Conservation (phyloP, 2,888 invertebrate genomes). For the Euzophera pinguis region DNA sequence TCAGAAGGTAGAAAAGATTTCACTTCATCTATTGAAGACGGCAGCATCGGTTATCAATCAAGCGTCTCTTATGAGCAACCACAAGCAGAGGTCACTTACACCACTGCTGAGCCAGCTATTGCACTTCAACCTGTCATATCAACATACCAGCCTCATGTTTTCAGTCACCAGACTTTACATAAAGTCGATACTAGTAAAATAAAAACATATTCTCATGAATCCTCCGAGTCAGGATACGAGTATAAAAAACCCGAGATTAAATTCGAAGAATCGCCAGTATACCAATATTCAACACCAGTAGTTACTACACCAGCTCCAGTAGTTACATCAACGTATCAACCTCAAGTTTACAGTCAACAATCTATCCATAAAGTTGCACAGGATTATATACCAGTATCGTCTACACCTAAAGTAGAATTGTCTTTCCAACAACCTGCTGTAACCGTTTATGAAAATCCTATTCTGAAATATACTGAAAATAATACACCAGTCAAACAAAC, state of each 20-base stretch:
- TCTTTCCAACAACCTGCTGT: constrained; percentile 44
- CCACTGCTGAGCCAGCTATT: constrained; percentile 37
- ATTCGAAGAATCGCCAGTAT: constrained; percentile 51
- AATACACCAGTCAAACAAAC: constrained; percentile 53
- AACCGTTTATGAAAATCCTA: constrained; percentile 55
- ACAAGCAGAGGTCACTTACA: constrained; percentile 33
- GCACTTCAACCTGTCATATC: constrained; percentile 36
- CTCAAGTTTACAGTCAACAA: constrained; percentile 58
- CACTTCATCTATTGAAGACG: constrained; percentile 33
- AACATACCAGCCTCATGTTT: constrained; percentile 49
- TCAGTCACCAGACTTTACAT: constrained; percentile 54
- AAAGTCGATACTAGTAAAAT: constrained; percentile 48
- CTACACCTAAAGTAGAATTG: constrained; percentile 46
- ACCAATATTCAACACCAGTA: constrained; percentile 43
- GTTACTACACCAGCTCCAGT: constrained; percentile 32
- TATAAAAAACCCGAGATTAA: constrained; percentile 27
- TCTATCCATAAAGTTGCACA: constrained; percentile 56
- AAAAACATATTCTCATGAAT: constrained; percentile 40
- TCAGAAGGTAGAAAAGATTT: constrained; percentile 43
- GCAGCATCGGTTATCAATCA: constrained; percentile 32
- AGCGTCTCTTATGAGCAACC: constrained; percentile 35
- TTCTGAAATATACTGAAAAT: constrained; percentile 49
- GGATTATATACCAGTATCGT: constrained; percentile 41
- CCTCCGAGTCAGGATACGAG: constrained; percentile 26
- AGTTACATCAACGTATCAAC: constrained; percentile 48